phyloP scores from a whole-genome alignment of 2,113 vertebrate genomes.

The Notarius quadriscutis region DNA sequence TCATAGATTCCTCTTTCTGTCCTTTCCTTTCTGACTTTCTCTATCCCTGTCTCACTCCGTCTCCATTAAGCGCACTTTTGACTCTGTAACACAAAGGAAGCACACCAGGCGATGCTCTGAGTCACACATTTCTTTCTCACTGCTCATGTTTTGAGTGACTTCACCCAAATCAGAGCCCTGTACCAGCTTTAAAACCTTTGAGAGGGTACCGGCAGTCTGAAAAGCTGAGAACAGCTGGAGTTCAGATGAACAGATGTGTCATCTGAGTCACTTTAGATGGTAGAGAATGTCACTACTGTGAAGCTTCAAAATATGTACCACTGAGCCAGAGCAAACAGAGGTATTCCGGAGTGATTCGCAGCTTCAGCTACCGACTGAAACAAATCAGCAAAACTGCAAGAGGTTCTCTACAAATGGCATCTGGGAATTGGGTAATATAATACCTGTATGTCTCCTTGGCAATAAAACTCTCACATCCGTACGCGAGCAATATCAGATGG shows the following conservation, averaged over 20 bases:
- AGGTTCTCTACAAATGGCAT: background rate
- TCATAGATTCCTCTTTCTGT: background rate
- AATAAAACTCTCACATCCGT: background rate
- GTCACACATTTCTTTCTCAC: constrained; percentile 2
- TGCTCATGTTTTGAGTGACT: background rate
- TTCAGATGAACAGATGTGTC: background rate
- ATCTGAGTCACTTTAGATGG: background rate
- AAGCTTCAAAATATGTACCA: constrained; percentile 8
- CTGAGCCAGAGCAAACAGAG: background rate
- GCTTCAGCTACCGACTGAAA: background rate
- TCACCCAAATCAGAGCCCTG: background rate
- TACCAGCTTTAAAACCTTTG: background rate
- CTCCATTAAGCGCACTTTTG: background rate
- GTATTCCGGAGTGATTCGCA: background rate
- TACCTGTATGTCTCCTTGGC: background rate
- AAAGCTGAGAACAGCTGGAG: constrained; percentile 13
- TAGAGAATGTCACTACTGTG: background rate
- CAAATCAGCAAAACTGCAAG: background rate
- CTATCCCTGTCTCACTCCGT: background rate
- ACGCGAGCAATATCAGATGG: background rate
- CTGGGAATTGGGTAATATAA: background rate
- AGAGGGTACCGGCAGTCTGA: background rate
- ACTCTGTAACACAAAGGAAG: background rate
- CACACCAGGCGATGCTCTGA: background rate
- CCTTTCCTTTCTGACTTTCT: background rate